Percentiles rank a stretch among this genome's conserved stretches.
Conservation (phyloP, 2,797 vertebrate species). For the Myotis pilosus region DNA sequence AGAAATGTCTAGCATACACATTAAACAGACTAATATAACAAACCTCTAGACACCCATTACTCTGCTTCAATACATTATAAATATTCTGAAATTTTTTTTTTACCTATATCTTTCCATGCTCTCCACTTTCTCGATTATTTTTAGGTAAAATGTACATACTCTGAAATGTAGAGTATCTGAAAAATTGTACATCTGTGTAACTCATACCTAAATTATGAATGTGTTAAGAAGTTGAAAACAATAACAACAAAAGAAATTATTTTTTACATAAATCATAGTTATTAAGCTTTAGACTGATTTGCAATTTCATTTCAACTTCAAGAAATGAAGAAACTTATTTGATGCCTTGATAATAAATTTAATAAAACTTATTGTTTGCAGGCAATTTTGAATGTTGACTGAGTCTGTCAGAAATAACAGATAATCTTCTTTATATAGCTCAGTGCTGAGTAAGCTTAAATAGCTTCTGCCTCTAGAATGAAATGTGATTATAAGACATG, state of each 20-base stretch:
- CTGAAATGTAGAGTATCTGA: not conserved
- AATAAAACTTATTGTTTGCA: slow-evolving; percentile 80
- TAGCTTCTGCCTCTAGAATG: slow-evolving; percentile 84
- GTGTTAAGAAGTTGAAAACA: slow-evolving; percentile 68
- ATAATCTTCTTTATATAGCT: slow-evolving; percentile 86
- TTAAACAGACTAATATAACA: not conserved
- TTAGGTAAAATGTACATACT: not conserved
- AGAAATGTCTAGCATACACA: not conserved
- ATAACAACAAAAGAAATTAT: not conserved
- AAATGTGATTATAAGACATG: slow-evolving; percentile 88
- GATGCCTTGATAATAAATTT: slow-evolving; percentile 81
- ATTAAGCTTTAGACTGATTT: slow-evolving; percentile 72
- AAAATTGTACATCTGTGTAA: not conserved
- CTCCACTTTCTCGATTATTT: not conserved
- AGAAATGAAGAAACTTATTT: slow-evolving; percentile 78
- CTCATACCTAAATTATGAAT: slow-evolving; percentile 60
- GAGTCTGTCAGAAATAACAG: slow-evolving; percentile 84
- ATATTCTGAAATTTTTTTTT: not conserved
- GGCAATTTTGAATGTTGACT: slow-evolving; percentile 82
- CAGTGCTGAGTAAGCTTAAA: slow-evolving; percentile 88
- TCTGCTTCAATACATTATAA: not conserved
- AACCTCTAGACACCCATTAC: not conserved
- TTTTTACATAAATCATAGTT: slow-evolving; percentile 71
- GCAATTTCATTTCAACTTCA: slow-evolving; percentile 74
- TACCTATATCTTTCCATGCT: not conserved